A percentile compares a stretch with the other conserved stretches of the same genome.
phyloP scores from a whole-genome alignment of 1,140 invertebrate species.

The Delia radicum region DNA sequence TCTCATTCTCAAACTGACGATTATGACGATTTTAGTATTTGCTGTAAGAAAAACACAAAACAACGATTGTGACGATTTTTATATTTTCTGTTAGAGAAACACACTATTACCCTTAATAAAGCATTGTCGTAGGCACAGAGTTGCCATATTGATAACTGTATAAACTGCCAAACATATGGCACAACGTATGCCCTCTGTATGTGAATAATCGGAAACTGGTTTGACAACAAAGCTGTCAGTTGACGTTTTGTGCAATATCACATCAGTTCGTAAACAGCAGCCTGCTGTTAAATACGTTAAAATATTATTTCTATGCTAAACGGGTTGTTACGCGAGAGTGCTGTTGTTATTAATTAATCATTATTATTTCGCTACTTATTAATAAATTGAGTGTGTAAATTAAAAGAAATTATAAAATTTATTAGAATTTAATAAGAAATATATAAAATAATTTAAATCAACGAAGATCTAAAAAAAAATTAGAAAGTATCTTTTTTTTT shows the following conservation, averaged over 20 bases:
- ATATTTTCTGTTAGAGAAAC: too few relatives aligned
- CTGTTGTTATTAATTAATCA: conserved; percentile 8
- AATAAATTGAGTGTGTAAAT: neutral
- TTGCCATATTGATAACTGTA: neutral
- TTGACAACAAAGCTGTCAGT: neutral
- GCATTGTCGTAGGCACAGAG: neutral
- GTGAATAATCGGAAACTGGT: too few relatives aligned
- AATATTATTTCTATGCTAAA: neutral
- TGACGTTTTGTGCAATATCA: neutral
- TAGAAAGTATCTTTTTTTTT: too few relatives aligned
- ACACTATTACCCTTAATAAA: too few relatives aligned
- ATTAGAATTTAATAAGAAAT: neutral
- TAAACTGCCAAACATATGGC: neutral
- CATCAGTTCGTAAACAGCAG: conserved; percentile 1
- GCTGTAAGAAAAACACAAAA: too few relatives aligned
- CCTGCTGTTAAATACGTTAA: neutral
- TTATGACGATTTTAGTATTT: too few relatives aligned
- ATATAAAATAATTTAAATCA: neutral
- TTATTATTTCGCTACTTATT: neutral
- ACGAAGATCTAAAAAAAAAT: neutral
- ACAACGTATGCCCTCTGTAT: neutral
- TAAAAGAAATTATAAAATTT: neutral
- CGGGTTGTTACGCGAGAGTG: conserved; percentile 13
- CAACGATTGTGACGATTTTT: too few relatives aligned
- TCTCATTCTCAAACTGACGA: too few relatives aligned